Percentiles rank a stretch among this genome's conserved stretches.
Conservation (phyloP, 2,113 vertebrate genomes). For the Poeciliopsis turrubarensis region DNA sequence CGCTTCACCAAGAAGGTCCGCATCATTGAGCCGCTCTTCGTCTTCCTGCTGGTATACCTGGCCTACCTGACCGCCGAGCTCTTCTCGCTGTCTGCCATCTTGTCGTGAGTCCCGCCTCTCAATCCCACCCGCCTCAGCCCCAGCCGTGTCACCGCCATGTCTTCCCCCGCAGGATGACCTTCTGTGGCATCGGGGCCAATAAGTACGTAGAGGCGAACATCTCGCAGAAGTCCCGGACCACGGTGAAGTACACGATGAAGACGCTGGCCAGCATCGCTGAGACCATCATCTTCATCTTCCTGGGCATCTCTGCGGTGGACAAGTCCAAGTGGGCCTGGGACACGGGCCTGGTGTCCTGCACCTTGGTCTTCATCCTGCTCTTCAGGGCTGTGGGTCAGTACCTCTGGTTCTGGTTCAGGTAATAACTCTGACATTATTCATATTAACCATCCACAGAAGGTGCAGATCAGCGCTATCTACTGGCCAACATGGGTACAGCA, state of each 20-base stretch:
- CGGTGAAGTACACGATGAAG: slow-evolving; percentile 98
- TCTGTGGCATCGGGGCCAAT: slow-evolving; percentile 95
- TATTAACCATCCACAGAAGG: not conserved
- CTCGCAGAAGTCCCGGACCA: slow-evolving; percentile 95
- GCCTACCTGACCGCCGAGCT: slow-evolving; percentile 96
- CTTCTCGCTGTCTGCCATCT: slow-evolving; percentile 92
- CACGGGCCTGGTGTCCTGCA: slow-evolving; percentile 91
- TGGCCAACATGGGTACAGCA: not conserved
- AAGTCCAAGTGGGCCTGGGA: slow-evolving; percentile 98
- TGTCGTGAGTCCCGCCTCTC: slow-evolving; percentile 86
- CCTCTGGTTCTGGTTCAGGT: not conserved
- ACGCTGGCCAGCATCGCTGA: slow-evolving; percentile 95
- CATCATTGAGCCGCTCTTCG: slow-evolving; percentile 95
- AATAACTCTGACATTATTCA: too few relatives aligned
- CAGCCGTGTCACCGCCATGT: not conserved
- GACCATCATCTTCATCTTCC: slow-evolving; percentile 97
- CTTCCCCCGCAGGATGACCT: slow-evolving; percentile 85
- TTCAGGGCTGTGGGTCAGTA: slow-evolving; percentile 92
- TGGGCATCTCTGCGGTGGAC: slow-evolving; percentile 95
- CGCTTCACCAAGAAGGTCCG: slow-evolving; percentile 97
- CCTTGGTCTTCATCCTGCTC: slow-evolving; percentile 92
- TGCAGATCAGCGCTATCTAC: not conserved
- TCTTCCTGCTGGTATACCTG: slow-evolving; percentile 94
- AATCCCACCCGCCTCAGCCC: not conserved
- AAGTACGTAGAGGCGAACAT: slow-evolving; percentile 99